phyloP scores from a whole-genome alignment of 2,888 invertebrate species.

The Mylabris sibirica region DNA sequence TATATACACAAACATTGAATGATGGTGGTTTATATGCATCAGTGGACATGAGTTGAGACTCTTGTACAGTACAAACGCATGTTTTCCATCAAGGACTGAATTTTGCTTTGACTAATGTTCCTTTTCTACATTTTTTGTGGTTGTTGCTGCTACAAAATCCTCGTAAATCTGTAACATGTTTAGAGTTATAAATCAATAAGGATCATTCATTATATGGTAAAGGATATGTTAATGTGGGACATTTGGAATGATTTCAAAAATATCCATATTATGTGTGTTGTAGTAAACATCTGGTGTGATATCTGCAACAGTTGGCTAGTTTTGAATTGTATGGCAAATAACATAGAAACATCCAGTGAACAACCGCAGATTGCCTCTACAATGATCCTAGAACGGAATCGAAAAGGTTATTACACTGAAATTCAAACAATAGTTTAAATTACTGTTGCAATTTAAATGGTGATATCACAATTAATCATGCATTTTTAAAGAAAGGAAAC shows the following conservation, averaged over 20 bases:
- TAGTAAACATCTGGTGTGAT: constrained; percentile 16
- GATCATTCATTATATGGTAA: constrained; percentile 10
- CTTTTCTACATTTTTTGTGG: no score
- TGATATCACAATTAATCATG: neutral
- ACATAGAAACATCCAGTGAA: constrained; percentile 12
- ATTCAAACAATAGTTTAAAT: neutral
- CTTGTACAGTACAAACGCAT: neutral
- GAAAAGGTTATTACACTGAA: neutral
- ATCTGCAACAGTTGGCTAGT: constrained; percentile 22
- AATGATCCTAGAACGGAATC: neutral
- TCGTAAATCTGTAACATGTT: no score
- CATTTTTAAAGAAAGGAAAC: neutral
- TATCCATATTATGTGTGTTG: neutral
- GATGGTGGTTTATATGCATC: constrained; percentile 48
- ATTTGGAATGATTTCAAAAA: constrained; percentile 17
- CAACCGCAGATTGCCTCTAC: constrained; percentile 11
- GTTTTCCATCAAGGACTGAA: constrained; percentile 1
- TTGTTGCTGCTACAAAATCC: neutral
- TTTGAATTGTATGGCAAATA: constrained; percentile 16
- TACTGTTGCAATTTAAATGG: neutral
- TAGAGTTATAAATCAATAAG: neutral
- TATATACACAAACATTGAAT: constrained; percentile 44
- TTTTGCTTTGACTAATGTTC: neutral
- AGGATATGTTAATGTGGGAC: constrained; percentile 9
- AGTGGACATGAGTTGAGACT: constrained; percentile 35